Percentiles rank a stretch among this genome's conserved stretches.
Evolutionary conservation across 2,888 invertebrate species (phyloP).

Genomic region (Zhuqinia jingwanae): DNA sequence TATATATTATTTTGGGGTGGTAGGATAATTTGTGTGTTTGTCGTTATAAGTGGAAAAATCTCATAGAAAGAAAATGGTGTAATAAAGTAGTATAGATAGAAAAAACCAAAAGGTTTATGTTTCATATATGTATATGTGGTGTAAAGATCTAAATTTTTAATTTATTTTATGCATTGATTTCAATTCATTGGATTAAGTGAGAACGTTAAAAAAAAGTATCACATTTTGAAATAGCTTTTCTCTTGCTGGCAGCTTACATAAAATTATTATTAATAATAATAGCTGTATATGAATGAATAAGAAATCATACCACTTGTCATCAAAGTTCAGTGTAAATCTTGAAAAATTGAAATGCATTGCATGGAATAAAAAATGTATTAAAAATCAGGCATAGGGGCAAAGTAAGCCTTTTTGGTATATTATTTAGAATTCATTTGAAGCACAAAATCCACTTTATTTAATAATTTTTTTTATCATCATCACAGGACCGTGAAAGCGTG

Average conservation of each 20-base stretch:
- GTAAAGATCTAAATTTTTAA: background rate
- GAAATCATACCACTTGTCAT: conserved; percentile 58
- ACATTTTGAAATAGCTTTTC: background rate
- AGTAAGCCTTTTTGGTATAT: conserved; percentile 22
- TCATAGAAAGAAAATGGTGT: background rate
- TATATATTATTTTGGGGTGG: conserved; percentile 27
- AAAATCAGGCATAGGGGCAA: conserved; percentile 21
- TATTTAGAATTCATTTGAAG: conserved; percentile 57
- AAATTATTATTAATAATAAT: conserved; percentile 10
- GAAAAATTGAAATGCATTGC: conserved; percentile 60
- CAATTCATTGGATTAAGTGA: background rate
- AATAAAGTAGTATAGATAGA: background rate
- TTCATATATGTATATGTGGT: background rate
- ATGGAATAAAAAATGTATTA: conserved; percentile 21
- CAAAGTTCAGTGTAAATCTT: conserved; percentile 51
- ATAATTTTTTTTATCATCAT: conserved; percentile 61
- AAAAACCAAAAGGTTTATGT: no score
- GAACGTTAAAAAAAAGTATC: no score
- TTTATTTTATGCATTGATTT: conserved; percentile 28
- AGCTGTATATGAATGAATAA: background rate
- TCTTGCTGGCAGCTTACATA: background rate
- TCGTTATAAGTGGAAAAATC: conserved; percentile 14
- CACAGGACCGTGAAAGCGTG: conserved; percentile 65
- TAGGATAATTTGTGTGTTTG: conserved; percentile 23
- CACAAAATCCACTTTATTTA: conserved; percentile 64